Evolutionary conservation across 37 sponge, comb jelly and placozoan species (phyloP).

Genomic region (Agelas oroides): DNA sequence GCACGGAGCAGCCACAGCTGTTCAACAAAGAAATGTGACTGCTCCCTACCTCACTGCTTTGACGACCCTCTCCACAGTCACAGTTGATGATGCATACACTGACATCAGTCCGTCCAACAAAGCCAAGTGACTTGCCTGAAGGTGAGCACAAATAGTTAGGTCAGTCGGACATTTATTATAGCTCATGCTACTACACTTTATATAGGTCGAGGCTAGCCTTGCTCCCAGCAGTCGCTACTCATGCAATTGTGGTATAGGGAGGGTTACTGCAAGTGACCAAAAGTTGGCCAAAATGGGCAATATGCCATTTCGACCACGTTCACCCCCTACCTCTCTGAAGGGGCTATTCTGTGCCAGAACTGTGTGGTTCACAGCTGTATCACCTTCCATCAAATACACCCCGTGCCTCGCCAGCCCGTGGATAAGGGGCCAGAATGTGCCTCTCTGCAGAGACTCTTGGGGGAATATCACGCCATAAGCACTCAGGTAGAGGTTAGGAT

Average conservation of each 20-base stretch:
- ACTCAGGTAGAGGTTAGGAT: slow-evolving; percentile 5
- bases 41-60: slow-evolving; percentile 60
- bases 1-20: no score
- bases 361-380: slow-evolving; percentile 43
- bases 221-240: no score
- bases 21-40: neutral
- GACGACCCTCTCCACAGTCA: slow-evolving; percentile 60
- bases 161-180: neutral
- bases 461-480: slow-evolving; percentile 30
- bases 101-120: slow-evolving; percentile 81
- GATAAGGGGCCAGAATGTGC: slow-evolving; percentile 41
- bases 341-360: slow-evolving; percentile 61
- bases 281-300: no score
- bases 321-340: slow-evolving; percentile 67
- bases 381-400: slow-evolving; percentile 65
- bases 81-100: slow-evolving; percentile 40
- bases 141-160: neutral
- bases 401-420: slow-evolving; percentile 64
- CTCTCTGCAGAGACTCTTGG: neutral
- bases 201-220: no score
- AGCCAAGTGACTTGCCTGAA: slow-evolving; percentile 71
- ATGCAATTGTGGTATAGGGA: no score
- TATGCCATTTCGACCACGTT: no score
- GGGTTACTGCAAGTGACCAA: no score
- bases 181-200: no score